phyloP scores from a whole-genome alignment of 1,140 invertebrate species.

The Tachypleus tridentatus region DNA sequence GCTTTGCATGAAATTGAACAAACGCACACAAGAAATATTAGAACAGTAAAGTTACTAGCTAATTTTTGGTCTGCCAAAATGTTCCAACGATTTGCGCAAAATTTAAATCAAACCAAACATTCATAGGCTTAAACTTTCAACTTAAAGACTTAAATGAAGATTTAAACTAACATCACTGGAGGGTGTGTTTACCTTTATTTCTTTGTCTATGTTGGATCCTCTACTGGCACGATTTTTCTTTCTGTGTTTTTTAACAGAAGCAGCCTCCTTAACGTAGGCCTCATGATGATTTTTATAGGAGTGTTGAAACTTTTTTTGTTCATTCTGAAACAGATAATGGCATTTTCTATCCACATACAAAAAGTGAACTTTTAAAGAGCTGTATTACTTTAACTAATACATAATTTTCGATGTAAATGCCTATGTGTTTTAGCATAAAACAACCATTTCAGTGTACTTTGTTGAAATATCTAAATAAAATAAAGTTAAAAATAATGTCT shows the following conservation, averaged over 20 bases:
- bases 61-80: no score
- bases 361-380: background rate
- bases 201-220: slow-evolving; percentile 64
- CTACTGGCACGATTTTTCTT: slow-evolving; percentile 62
- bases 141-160: no score
- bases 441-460: background rate
- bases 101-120: no score
- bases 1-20: no score
- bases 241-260: slow-evolving; percentile 72
- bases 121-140: no score
- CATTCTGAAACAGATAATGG: slow-evolving; percentile 47
- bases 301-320: slow-evolving; percentile 78
- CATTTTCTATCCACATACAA: slow-evolving; percentile 5
- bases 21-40: no score
- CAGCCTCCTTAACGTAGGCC: slow-evolving; percentile 73
- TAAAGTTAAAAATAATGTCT: no score
- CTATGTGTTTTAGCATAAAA: background rate
- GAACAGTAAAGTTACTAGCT: no score
- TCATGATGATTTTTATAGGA: slow-evolving; percentile 76
- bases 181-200: slow-evolving; percentile 53
- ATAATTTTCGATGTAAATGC: background rate
- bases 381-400: background rate
- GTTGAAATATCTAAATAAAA: no score
- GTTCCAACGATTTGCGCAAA: no score
- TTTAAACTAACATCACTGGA: no score